A percentile compares a stretch with the other conserved stretches of the same genome.
Conservation (phyloP, 2,888 invertebrate species). For the Perdita meconis region DNA sequence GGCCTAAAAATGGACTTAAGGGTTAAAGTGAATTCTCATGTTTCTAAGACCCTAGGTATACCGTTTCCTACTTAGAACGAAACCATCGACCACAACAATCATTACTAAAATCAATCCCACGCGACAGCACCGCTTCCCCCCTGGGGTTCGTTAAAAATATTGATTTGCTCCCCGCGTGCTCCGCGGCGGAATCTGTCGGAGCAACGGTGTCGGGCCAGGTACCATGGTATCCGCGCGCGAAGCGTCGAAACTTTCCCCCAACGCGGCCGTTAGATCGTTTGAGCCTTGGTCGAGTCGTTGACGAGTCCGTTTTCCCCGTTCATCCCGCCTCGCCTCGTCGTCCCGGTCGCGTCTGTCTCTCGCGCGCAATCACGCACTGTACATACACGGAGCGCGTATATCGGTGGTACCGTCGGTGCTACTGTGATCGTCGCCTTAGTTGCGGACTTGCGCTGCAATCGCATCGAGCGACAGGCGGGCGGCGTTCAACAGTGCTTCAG, state of each 20-base stretch:
- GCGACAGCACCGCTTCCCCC: not conserved
- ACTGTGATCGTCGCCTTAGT: constrained; percentile 55
- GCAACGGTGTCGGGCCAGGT: no score
- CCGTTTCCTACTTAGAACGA: no score
- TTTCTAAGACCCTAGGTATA: no score
- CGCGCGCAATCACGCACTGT: constrained; percentile 54
- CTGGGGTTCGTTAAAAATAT: constrained; percentile 38
- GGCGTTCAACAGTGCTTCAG: constrained; percentile 77
- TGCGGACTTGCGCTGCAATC: constrained; percentile 72
- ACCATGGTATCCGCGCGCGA: not conserved
- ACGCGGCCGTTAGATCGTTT: constrained; percentile 30
- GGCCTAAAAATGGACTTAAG: no score
- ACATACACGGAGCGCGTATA: no score
- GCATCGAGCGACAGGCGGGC: constrained; percentile 70
- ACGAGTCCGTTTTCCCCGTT: constrained; percentile 37
- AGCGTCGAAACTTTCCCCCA: constrained; percentile 24
- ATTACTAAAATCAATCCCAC: constrained; percentile 8
- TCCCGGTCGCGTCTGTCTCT: constrained; percentile 39
- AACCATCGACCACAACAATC: no score
- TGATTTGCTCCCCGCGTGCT: constrained; percentile 17
- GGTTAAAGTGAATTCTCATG: no score
- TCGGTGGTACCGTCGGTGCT: constrained; percentile 41
- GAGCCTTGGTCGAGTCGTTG: constrained; percentile 52
- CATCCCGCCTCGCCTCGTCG: constrained; percentile 44
- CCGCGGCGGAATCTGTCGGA: not conserved